phyloP scores from a whole-genome alignment of 2,888 invertebrate species.

The Toxonevra muliebris region DNA sequence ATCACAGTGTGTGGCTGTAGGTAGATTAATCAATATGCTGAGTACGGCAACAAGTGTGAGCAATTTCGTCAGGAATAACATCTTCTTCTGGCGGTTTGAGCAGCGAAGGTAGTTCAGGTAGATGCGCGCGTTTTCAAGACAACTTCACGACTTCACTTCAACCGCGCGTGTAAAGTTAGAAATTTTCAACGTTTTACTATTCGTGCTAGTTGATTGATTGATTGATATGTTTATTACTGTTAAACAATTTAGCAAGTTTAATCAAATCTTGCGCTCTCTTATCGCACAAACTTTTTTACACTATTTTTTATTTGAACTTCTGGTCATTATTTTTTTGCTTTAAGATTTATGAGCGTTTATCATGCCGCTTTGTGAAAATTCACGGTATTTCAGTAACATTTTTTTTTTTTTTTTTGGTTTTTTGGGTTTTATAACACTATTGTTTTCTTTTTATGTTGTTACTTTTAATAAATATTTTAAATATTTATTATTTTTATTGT shows the following conservation, averaged over 20 bases:
- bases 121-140: too few species aligned
- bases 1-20: constrained; percentile 52
- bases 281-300: too few species aligned
- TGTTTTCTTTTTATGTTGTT: not conserved
- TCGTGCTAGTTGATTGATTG: too few species aligned
- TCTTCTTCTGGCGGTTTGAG: not conserved
- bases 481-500: too few species aligned
- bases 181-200: too few species aligned
- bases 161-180: too few species aligned
- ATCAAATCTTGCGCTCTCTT: too few species aligned
- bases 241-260: too few species aligned
- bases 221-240: too few species aligned
- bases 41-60: constrained; percentile 46
- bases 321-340: not conserved
- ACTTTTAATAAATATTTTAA: not conserved
- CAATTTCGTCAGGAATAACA: constrained; percentile 38
- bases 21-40: constrained; percentile 50
- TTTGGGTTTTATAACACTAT: not conserved
- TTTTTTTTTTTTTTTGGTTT: too few species aligned
- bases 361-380: not conserved
- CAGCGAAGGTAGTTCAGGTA: too few species aligned
- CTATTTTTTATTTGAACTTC: not conserved
- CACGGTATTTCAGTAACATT: not conserved
- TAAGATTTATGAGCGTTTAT: not conserved
- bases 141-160: too few species aligned